Percentiles rank a stretch among this genome's conserved stretches.
Conservation (phyloP, 2,888 invertebrate genomes). For the Choristoneura rosaceana region DNA sequence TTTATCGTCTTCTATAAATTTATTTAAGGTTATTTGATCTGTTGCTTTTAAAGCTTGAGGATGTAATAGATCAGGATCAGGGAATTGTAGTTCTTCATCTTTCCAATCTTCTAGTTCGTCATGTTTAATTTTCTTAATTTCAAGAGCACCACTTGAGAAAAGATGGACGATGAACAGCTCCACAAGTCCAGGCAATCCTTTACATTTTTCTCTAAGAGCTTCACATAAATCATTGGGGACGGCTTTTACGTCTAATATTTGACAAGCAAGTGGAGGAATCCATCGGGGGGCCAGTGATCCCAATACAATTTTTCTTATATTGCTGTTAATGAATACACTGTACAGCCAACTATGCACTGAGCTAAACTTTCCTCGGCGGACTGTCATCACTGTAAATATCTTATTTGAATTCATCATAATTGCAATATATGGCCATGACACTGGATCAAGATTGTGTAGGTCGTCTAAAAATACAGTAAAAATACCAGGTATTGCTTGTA, state of each 20-base stretch:
- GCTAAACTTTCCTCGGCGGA: conserved; percentile 72
- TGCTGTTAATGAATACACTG: conserved; percentile 68
- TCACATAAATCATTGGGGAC: conserved; percentile 82
- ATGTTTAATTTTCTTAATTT: conserved; percentile 62
- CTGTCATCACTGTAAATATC: conserved; percentile 68
- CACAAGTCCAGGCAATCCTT: conserved; percentile 81
- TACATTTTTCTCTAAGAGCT: conserved; percentile 74
- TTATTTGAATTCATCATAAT: conserved; percentile 65
- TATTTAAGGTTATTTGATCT: conserved; percentile 64
- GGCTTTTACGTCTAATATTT: conserved; percentile 85
- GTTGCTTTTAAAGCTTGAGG: conserved; percentile 67
- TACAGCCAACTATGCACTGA: conserved; percentile 74
- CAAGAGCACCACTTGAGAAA: conserved; percentile 77
- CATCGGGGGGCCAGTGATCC: conserved; percentile 67
- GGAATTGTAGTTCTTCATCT: conserved; percentile 70
- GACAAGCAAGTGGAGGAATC: conserved; percentile 84
- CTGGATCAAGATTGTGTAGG: conserved; percentile 77
- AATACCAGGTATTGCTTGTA: conserved; percentile 61
- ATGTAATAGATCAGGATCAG: conserved; percentile 61
- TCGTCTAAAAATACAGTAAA: conserved; percentile 79
- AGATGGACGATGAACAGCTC: conserved; percentile 81
- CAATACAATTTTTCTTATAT: conserved; percentile 74
- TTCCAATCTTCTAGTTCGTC: conserved; percentile 59
- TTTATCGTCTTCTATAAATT: conserved; percentile 58
- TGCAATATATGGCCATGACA: conserved; percentile 75